phyloP scores from a whole-genome alignment of 2,113 vertebrate species.

The Heterotis niloticus region DNA sequence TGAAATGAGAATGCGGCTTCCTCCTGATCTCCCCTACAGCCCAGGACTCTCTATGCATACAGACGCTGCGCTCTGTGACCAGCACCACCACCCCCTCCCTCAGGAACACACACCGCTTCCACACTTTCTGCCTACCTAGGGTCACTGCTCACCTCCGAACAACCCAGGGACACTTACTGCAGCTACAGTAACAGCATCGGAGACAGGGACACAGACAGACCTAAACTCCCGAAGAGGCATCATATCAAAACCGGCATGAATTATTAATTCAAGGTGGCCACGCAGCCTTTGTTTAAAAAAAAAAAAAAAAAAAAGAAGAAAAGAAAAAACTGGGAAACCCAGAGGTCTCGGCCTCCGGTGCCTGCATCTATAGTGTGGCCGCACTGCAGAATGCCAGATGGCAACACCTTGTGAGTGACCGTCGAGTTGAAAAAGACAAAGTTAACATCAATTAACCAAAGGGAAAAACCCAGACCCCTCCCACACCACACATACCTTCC shows the following conservation, averaged over 20 bases:
- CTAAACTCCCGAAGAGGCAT: neutral
- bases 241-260: neutral
- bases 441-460: neutral
- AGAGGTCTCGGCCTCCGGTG: neutral
- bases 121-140: neutral
- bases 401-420: neutral
- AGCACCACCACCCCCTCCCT: neutral
- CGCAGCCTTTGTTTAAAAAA: neutral
- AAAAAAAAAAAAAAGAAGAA: too few relatives aligned
- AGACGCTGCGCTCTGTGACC: constrained; percentile 18
- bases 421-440: neutral
- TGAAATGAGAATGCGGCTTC: constrained; percentile 12
- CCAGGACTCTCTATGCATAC: constrained; percentile 10
- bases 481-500: neutral
- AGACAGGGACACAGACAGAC: neutral
- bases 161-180: neutral
- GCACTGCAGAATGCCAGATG: neutral
- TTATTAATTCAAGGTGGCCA: neutral
- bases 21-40: constrained; percentile 17
- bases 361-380: neutral
- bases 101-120: neutral
- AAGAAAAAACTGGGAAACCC: too few relatives aligned
- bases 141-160: neutral
- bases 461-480: neutral
- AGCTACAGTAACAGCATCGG: too few relatives aligned